Conservation (phyloP, 2,888 invertebrate genomes). For the Epinotia nisella region DNA sequence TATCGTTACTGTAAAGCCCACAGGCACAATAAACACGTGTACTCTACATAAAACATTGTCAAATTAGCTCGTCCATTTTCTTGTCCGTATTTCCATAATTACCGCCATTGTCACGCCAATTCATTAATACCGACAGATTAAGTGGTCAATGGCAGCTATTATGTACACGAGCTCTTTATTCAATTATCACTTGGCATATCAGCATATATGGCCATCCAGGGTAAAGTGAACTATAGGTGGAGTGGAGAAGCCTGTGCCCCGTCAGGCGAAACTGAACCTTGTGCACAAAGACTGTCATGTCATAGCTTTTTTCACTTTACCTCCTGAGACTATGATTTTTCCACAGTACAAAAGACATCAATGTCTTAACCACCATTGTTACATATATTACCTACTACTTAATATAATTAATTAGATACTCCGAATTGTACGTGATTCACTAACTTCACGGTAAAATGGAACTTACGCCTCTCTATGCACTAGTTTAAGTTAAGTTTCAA, state of each 20-base stretch:
- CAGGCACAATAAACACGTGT: background rate
- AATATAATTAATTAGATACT: no score
- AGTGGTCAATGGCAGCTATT: constrained; percentile 16
- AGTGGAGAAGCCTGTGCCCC: no score
- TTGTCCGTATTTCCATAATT: constrained; percentile 21
- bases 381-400: no score
- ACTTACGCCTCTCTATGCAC: no score
- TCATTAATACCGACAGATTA: constrained; percentile 24
- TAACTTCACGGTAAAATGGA: no score
- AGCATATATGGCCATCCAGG: background rate
- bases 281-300: background rate
- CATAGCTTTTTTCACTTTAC: background rate
- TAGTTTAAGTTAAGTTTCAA: no score
- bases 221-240: background rate
- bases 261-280: background rate
- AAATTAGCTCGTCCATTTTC: constrained; percentile 3
- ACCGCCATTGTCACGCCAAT: constrained; percentile 28
- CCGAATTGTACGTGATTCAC: no score
- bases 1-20: background rate
- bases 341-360: no score
- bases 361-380: no score
- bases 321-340: background rate
- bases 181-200: constrained; percentile 21
- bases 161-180: constrained; percentile 23
- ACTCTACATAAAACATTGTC: constrained; percentile 1